Base-by-base conservation (phyloP, 2,888 invertebrate genomes). In the Ennomos fuscantarius region DNA sequence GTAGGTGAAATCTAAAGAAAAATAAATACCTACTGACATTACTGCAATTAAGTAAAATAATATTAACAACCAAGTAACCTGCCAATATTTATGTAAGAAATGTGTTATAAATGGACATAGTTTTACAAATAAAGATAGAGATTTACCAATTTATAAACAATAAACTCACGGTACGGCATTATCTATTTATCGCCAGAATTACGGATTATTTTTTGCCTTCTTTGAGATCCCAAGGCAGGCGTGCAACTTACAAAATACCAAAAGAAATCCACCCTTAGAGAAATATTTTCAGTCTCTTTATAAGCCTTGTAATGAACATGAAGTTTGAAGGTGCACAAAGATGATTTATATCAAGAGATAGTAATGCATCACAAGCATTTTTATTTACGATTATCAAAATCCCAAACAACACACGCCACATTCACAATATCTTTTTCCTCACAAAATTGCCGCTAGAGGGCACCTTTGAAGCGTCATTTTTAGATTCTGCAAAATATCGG, bases 371-470 rank as follows among this genome's bases (percentile, higher is more conserved):
- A 72, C 81, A 79, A 76, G 82, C 86, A 87, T 90, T 91, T 89
- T 91, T 91, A 91, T 91, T 91, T 92, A 92, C 91, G 89, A 89
- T 82, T 90, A 85, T 77, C 80, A 81, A 81, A 81, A 83, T 81
- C 80, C 86, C 89, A 92, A 93, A 93, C 92, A 93, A 93, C 92
- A 92, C 92, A 93, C 92, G 92, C 92, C 92, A 92, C 92, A 93
- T 92, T 92, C 92, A 89, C 89, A 86, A 88, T 86, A 82, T 87
- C 86, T 82, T 24, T 85, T 86, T 81, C 73, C 73, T 78, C 68
- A 79, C 67, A 78, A 85, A 81, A 82, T 82, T 83, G 63, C 72
- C 90, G 78, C 82, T 69, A 91, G 91, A 76, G 84, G 89, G 84
- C 90, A 57, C 46, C 49, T 40, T 31, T 33, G 53, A 12, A 37